Base-by-base conservation (phyloP, 2,113 vertebrate species). In the Siphamia tubifer region DNA sequence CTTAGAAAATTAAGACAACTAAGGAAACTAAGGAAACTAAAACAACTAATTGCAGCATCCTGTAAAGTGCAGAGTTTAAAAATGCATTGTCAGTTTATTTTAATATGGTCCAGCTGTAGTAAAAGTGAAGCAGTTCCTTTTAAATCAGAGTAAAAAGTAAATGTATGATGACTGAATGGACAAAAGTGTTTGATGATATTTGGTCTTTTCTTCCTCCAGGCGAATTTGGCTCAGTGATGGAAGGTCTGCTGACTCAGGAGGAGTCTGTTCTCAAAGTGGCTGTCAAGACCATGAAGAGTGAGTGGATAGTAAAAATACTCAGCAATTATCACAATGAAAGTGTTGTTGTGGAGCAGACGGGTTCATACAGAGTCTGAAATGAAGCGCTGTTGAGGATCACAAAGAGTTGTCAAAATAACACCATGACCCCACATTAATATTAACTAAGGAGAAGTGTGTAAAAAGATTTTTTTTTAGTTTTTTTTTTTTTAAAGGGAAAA, bases 231-330 rank as follows among this genome's bases (percentile, higher is more conserved):
- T 96, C 96, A 0, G 96, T 97, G 55, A 96, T 97, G 95, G 95
- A 96, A 34, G 96, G 96, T 1, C 91, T 93, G 34, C 91, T 97
- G 36, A 94, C 93, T 69, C 96, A 96, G 75, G 96, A 96, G 8
- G 94, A 96, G 20, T 90, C 91, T 2, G 72, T 92, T 62, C 94
- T 95, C 70, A 95, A 96, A 78, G 96, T 97, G 17, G 96, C 96
- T 0, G 95, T 97, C 24, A 97, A 97, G 88, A 97, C 96, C 0
- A 97, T 97, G 96, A 97, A 97, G 77, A 97, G 96, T 97, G 79
- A 95, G 95, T 93, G 15, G 27, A 62, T 45, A 45, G 42, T 39
- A 9, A 25, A 58, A 72, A 60, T n/a, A 12, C 53, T 79, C 64
- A 38, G 36, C 51, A 3, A 1, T 34, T 13, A 0, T 30, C 53